Conservation (phyloP, 2,113 vertebrate species). For the Zosterops japonicus region DNA sequence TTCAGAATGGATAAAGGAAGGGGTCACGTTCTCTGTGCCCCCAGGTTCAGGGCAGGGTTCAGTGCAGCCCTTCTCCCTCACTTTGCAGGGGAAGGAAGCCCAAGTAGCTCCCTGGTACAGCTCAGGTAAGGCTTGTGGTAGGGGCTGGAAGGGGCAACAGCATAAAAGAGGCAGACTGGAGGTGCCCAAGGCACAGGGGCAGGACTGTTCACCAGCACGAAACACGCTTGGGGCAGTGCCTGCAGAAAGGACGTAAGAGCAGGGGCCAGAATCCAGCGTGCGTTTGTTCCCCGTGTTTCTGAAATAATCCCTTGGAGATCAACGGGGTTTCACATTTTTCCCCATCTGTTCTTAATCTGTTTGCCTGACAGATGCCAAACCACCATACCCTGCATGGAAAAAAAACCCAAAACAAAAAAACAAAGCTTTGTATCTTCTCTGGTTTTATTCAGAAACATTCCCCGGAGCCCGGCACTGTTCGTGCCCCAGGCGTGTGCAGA, state of each 20-base stretch:
- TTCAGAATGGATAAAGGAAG: background rate
- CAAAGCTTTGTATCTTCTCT: background rate
- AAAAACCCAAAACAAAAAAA: slow-evolving; percentile 48
- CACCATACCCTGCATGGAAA: slow-evolving; percentile 42
- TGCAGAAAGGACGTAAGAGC: background rate
- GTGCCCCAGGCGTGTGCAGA: background rate
- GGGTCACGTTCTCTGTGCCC: background rate
- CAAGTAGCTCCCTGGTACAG: background rate
- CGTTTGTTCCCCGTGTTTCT: background rate
- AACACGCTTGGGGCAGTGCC: background rate
- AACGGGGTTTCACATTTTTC: slow-evolving; percentile 51
- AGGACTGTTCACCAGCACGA: background rate
- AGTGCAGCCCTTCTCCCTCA: background rate
- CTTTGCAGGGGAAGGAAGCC: background rate
- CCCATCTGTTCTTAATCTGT: slow-evolving; percentile 65
- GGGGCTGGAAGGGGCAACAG: background rate
- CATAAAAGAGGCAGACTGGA: background rate
- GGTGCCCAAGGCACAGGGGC: background rate
- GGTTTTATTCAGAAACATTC: background rate
- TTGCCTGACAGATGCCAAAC: slow-evolving; percentile 53
- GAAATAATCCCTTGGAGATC: slow-evolving; percentile 50
- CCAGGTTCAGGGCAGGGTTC: background rate
- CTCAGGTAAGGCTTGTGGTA: background rate
- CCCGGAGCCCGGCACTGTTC: background rate
- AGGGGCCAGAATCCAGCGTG: background rate